Base-by-base conservation (phyloP, 2,113 vertebrate species). In the Ammospiza caudacuta region DNA sequence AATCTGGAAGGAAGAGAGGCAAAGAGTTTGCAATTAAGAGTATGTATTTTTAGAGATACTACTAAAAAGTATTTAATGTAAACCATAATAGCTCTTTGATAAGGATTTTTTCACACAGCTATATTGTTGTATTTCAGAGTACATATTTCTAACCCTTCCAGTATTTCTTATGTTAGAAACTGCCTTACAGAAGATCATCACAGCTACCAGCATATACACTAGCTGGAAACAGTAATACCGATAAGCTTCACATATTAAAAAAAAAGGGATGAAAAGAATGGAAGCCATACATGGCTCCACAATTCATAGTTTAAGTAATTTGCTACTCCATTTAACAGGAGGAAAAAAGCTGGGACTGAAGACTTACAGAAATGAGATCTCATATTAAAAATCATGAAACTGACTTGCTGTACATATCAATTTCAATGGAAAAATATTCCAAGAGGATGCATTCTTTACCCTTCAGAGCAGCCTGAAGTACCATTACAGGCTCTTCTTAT, bases 281-380 rank as follows among this genome's bases (percentile, higher is more conserved):
- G 52, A 79, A 78, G 59, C 15, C 76, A 70, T 31, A 74, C 15
- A 39, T 11, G 29, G 29, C 57, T 87, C 64, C 61, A 82, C 58
- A 79, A 72, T 57, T 91, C 33, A 47, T 43, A 64, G 44, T 82
- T 87, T 78, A 87, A 59, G 24, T 81, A 85, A 88, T 86, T 46
- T 96, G 31, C 75, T 69, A 52, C 58, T 79, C 28, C 67, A 69
- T 95, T 90, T 93, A 82, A 82, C 66, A 85, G 41, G 6, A 90
- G 37, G 5, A 47, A 87, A 80, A 90, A 85, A 66, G 15, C 19
- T 17, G 2, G 15, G 22, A 37, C 54, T 52, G 37, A 83, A 64
- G 74, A 62, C 51, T 66, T 88, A 39, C 9, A 62, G 78, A 84
- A 92, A 88, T 28, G 35, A 83, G 37, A 80, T 49, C 51, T 69